Base-by-base conservation (phyloP, 1,140 invertebrate genomes). In the Batillaria attramentaria region DNA sequence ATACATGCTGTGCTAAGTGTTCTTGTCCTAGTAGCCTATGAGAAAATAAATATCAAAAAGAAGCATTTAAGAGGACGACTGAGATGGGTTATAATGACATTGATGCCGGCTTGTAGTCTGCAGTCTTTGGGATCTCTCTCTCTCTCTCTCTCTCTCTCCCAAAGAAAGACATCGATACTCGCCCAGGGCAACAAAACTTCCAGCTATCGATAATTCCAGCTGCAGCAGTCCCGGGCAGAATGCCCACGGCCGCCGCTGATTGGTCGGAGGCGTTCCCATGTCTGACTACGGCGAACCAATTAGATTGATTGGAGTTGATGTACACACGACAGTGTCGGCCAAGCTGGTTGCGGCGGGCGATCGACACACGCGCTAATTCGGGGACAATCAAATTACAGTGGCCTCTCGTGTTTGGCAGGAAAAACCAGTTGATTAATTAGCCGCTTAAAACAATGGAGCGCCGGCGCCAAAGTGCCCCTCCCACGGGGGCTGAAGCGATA, bases 401-500 rank as follows among this genome's bases (percentile, higher is more conserved):
- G 57, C 39, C n/a, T 10, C 73, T 39, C 31, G 16, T 65, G 72
- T 75, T 75, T 72, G 70, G 70, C 13, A 39, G 73, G 57, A 39
- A 65, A 42, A 65, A 75, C 20, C 31, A 75, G 54, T 75, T 75
- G 73, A 75, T 75, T 75, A 75, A 75, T 75, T 62, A 75, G 33
- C 73, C 20, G 54, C 54, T 62, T 75, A 65, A 75, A 75, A 75
- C 73, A 75, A 75, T 75, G 73, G 73, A 62, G 31, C 28, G 57
- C n/a, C 41, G 33, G 57, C 39, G 73, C 28, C 42, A 50, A 75
- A 75, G 57, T 65, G 54, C 20, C 39, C 46, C 28, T 73, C 72
- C 72, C 31, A 18, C 72, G 31, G 46, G 72, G 41, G 33, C 57
- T 31, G 57, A 24, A 24, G 57, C 8, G n/a, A 62, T 10, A 24